These are phyloP conservation scores for Tachuris rubrigastra DNA, from an alignment of 2,113 vertebrate species.

Conservation along the genomic window DNA sequence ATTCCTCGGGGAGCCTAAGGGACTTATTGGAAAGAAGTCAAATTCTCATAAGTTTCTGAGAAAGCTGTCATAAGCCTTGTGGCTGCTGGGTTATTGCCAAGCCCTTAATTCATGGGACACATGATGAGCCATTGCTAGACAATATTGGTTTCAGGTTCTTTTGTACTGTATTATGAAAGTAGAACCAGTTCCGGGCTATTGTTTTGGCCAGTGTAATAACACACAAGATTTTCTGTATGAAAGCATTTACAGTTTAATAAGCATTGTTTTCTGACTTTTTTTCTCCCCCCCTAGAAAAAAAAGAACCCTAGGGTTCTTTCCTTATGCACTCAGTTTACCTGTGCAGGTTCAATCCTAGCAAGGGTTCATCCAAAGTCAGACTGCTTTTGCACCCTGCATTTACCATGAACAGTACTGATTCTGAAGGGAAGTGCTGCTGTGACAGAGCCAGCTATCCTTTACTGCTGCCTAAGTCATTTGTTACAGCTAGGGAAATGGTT, in stretches of 20 bases:
- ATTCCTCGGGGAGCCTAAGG: slow-evolving; percentile 25
- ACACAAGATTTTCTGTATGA: neutral
- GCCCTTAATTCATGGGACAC: neutral
- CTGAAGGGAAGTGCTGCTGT: neutral
- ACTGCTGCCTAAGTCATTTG: neutral
- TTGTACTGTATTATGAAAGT: neutral
- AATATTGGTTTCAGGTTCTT: slow-evolving; percentile 26
- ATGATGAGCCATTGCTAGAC: neutral
- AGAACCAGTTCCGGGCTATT: neutral
- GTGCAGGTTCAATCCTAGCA: neutral
- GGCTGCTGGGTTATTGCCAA: slow-evolving; percentile 38
- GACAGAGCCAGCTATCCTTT: neutral
- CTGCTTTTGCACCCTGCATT: neutral
- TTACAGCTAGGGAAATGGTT: neutral
- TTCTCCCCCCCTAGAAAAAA: fast-evolving
- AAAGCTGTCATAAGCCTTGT: slow-evolving; percentile 30
- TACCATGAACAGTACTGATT: neutral
- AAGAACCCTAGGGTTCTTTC: neutral
- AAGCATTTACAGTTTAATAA: neutral
- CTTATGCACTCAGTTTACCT: neutral
- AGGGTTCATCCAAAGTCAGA: neutral
- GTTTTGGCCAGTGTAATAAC: neutral
- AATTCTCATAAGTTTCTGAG: neutral
- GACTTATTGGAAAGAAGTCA: slow-evolving; percentile 11
- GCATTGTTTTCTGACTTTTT: neutral